Evolutionary conservation across 2,113 vertebrate genomes (phyloP).

Genomic region (Alaudala cheleensis): DNA sequence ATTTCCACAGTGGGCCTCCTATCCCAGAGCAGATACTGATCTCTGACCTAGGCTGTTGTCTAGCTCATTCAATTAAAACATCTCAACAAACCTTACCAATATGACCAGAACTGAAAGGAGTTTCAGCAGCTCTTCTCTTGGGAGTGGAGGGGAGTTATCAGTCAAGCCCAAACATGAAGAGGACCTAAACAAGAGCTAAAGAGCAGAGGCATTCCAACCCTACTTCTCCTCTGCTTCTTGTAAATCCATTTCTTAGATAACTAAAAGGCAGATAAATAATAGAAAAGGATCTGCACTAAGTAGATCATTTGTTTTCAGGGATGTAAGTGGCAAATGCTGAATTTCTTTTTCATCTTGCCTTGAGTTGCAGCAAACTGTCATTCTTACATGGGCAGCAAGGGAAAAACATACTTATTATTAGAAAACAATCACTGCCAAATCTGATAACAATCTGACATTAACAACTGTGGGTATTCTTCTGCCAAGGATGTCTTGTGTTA

Average conservation of each 20-base stretch:
- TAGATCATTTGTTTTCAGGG: background rate
- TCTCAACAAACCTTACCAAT: background rate
- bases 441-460: slow-evolving; percentile 67
- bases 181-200: background rate
- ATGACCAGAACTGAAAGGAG: background rate
- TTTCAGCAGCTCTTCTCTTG: background rate
- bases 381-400: slow-evolving; percentile 14
- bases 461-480: slow-evolving; percentile 57
- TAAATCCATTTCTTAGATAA: background rate
- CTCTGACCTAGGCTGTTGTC: background rate
- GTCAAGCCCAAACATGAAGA: background rate
- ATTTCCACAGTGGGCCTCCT: background rate
- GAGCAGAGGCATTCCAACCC: background rate
- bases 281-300: background rate
- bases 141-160: background rate
- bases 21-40: background rate
- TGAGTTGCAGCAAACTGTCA: slow-evolving; percentile 56
- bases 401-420: slow-evolving; percentile 48
- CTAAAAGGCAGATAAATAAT: background rate
- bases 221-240: background rate
- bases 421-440: slow-evolving; percentile 65
- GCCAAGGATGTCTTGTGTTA: slow-evolving; percentile 46
- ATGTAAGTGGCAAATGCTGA: background rate
- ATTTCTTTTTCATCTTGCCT: background rate
- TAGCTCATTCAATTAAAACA: background rate